Percentiles rank a stretch among this genome's conserved stretches.
These are phyloP conservation scores for Cantharis flavilabris DNA, from an alignment of 2,888 invertebrate species.

Conservation along the genomic window DNA sequence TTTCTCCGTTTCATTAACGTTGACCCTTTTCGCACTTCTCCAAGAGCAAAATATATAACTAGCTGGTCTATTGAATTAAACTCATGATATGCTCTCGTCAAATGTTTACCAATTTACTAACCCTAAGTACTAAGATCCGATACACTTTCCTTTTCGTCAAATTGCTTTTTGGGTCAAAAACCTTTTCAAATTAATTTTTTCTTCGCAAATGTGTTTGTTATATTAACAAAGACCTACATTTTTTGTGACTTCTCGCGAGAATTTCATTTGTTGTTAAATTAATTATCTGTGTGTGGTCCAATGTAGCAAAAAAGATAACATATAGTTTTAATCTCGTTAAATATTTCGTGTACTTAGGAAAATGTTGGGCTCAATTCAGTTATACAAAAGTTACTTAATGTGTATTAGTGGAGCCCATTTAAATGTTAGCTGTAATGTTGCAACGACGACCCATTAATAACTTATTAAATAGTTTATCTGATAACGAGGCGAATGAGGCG, in stretches of 20 bases:
- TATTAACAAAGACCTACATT: background rate
- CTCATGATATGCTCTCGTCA: conserved; percentile 2
- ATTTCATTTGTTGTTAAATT: background rate
- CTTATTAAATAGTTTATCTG: background rate
- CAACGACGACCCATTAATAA: background rate
- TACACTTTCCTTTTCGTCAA: background rate
- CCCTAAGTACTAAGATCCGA: background rate
- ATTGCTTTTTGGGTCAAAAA: background rate
- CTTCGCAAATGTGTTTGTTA: background rate
- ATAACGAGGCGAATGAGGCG: too few species aligned
- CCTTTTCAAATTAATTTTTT: background rate
- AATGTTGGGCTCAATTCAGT: background rate
- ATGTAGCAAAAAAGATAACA: background rate
- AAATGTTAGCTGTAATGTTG: background rate
- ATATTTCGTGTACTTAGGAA: background rate
- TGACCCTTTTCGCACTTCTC: conserved; percentile 1
- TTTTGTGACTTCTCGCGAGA: background rate
- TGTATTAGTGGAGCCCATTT: background rate
- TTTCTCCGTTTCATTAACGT: conserved; percentile 1
- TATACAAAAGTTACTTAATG: background rate
- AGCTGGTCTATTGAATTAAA: conserved; percentile 6
- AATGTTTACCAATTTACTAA: conserved; percentile 11
- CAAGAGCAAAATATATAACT: background rate
- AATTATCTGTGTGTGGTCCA: background rate
- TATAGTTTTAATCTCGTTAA: background rate